phyloP scores from a whole-genome alignment of 2,113 vertebrate genomes.

The Pygoscelis antarcticus region DNA sequence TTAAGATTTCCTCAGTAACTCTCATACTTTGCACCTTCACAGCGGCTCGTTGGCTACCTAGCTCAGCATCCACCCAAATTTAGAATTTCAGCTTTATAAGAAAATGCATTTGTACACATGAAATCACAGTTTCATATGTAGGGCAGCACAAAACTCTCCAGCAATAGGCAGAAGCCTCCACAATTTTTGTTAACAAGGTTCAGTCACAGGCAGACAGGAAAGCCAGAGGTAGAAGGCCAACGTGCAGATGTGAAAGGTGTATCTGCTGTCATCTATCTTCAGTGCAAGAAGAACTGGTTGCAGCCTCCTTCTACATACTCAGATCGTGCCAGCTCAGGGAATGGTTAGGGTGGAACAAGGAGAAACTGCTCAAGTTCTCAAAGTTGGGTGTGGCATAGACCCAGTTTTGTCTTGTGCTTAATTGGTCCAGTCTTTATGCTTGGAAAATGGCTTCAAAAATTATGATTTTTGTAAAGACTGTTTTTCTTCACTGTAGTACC shows the following conservation, averaged over 20 bases:
- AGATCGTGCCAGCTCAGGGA: not conserved
- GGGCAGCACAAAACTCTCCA: not conserved
- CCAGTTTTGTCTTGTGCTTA: not conserved
- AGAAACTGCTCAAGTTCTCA: not conserved
- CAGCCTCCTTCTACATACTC: not conserved
- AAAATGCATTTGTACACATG: not conserved
- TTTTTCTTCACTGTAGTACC: not conserved
- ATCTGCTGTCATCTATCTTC: not conserved
- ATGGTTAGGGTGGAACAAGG: not conserved
- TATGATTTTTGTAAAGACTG: not conserved
- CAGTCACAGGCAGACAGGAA: not conserved
- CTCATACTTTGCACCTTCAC: not conserved
- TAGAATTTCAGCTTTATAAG: not conserved
- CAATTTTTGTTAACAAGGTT: not conserved
- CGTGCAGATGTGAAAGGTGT: fast-evolving
- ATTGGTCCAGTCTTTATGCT: not conserved
- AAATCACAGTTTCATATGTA: not conserved
- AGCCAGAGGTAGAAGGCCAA: not conserved
- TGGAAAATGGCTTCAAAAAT: not conserved
- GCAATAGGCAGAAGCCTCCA: not conserved
- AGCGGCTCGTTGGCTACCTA: not conserved
- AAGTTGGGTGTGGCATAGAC: not conserved
- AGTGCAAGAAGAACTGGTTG: not conserved
- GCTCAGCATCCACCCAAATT: not conserved
- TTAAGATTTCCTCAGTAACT: not conserved